These are phyloP conservation scores for Agriotes lineatus DNA, from an alignment of 2,888 invertebrate genomes.

Conservation along the genomic window DNA sequence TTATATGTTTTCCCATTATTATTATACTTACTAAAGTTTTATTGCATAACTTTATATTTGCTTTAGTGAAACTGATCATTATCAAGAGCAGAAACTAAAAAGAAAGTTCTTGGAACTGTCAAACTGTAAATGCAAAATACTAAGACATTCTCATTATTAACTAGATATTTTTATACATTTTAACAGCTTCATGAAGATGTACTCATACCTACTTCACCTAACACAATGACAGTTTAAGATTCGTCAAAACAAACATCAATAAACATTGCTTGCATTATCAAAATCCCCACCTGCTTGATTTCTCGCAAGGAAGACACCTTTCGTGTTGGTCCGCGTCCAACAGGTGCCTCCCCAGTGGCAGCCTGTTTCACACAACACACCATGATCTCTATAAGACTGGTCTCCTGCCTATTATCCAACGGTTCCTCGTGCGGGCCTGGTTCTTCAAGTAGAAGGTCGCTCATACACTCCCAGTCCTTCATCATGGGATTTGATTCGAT, in stretches of 20 bases:
- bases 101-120: too few species aligned
- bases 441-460: constrained; percentile 94
- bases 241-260: not conserved
- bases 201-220: too few species aligned
- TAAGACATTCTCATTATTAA: too few species aligned
- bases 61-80: too few species aligned
- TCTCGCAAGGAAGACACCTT: constrained; percentile 72
- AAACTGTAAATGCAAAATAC: too few species aligned
- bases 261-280: not conserved
- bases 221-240: too few species aligned
- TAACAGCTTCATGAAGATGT: constrained; percentile 7
- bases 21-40: too few species aligned
- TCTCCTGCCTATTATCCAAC: constrained; percentile 95
- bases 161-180: constrained; percentile 17
- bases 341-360: constrained; percentile 95
- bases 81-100: too few species aligned
- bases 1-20: too few species aligned
- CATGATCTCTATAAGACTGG: constrained; percentile 97
- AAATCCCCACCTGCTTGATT: constrained; percentile 60
- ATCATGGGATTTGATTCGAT: constrained; percentile 99
- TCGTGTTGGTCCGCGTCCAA: constrained; percentile 90
- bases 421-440: constrained; percentile 93
- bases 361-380: constrained; percentile 98
- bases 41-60: too few species aligned
- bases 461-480: constrained; percentile 99